Conservation (phyloP, 2,113 vertebrate genomes). For the Buteo buteo region DNA sequence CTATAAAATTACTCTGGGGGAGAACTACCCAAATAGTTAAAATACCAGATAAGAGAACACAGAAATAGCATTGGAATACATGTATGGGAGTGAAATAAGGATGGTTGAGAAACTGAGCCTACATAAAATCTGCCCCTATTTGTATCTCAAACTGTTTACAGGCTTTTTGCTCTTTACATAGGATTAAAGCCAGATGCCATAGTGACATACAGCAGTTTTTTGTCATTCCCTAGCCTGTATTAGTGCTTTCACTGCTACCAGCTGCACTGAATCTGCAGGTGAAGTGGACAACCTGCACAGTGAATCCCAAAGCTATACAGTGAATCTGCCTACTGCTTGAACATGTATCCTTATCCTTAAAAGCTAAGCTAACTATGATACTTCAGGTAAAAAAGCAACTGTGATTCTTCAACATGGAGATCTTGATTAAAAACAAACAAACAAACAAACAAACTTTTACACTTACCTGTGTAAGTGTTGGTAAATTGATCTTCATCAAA, state of each 20-base stretch:
- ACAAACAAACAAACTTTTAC: not conserved
- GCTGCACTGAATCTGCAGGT: not conserved
- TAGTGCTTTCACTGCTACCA: not conserved
- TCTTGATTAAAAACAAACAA: not conserved
- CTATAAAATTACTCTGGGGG: not conserved
- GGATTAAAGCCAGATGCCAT: not conserved
- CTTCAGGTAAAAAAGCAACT: not conserved
- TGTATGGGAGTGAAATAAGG: not conserved
- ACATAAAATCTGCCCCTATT: not conserved
- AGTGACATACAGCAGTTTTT: not conserved
- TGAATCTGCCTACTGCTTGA: not conserved
- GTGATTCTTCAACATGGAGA: accelerated
- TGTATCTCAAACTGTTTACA: not conserved
- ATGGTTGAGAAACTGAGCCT: not conserved
- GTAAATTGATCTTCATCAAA: slow-evolving; percentile 76
- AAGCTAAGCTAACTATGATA: not conserved
- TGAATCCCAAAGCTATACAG: not conserved
- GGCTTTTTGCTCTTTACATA: not conserved
- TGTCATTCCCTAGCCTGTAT: not conserved
- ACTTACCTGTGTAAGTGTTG: slow-evolving; percentile 85
- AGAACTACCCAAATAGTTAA: not conserved
- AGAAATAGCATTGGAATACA: not conserved
- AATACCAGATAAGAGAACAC: not conserved
- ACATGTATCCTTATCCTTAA: not conserved
- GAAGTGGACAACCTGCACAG: not conserved